Conservation (phyloP, 2,797 vertebrate species). For the Premnoplex brunnescens region DNA sequence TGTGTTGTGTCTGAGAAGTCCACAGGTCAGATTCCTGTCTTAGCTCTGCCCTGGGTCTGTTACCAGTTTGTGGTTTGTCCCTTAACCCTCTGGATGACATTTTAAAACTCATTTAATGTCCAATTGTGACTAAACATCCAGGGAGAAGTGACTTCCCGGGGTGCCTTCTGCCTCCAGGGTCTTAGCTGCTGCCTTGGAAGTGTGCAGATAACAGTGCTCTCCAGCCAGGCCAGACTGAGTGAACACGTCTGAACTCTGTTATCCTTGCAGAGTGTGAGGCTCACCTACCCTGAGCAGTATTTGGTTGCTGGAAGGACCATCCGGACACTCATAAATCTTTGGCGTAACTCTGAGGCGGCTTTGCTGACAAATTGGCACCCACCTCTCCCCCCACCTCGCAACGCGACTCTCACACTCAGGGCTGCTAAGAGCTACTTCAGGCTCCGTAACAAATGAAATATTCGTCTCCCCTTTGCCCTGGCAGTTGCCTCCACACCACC, state of each 20-base stretch:
- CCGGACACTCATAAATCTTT: slow-evolving; percentile 41
- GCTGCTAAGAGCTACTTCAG: slow-evolving; percentile 54
- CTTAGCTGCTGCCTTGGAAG: background rate
- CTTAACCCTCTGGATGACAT: background rate
- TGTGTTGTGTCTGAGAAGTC: background rate
- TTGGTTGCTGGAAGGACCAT: background rate
- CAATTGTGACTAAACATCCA: background rate
- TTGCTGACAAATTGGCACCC: slow-evolving; percentile 60
- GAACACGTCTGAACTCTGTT: background rate
- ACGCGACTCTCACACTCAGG: background rate
- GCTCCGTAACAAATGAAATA: slow-evolving; percentile 53
- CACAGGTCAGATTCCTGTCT: background rate
- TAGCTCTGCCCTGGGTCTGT: background rate
- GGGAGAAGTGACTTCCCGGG: background rate
- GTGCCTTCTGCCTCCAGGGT: background rate
- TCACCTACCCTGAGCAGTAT: background rate
- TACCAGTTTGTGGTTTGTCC: background rate
- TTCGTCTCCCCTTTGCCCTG: slow-evolving; percentile 33
- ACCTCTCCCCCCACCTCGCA: background rate
- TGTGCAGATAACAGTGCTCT: background rate
- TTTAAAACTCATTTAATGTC: background rate
- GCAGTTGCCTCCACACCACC: background rate
- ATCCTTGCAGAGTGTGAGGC: background rate
- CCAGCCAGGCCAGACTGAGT: background rate
- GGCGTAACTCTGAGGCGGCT: slow-evolving; percentile 16